Evolutionary conservation across 2,797 vertebrate species (phyloP), one percentile per base, ranked within the genome.

Genomic region (Mormyrops attenuatus): DNA sequence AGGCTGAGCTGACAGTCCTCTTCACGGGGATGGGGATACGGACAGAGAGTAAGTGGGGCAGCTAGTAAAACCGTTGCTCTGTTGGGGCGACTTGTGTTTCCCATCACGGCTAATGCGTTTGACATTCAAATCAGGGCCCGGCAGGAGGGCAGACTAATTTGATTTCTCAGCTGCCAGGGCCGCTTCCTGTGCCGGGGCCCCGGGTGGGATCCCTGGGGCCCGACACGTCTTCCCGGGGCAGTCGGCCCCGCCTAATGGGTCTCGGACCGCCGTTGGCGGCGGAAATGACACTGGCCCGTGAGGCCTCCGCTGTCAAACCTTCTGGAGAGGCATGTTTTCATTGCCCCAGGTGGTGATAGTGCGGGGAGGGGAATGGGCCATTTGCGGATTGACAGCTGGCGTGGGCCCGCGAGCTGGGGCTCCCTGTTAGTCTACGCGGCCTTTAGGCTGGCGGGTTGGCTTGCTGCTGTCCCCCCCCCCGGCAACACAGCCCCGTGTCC

Each of bases 141-240:
- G 89, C 60, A 30, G 89, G 57, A 92, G 94, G 92, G 92, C 89
- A 95, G 94, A 94, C 93, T 92, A 93, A 96, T 95, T 94, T 93
- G 92, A 95, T 95, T 95, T 94, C 88, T 91, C 93, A 95, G 94
- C 93, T 95, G 93, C 93, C 91, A 89, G 87, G 94, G 94, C 94
- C 91, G 94, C 93, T 96, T 96, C 94, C 96, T 95, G 93, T 92
- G 93, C 90, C 94, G 91, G 93, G 94, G 93, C 88, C 91, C 91
- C 91, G 92, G 92, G 90, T 87, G 17, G 90, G 91, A 92, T 90
- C 91, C 94, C 92, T 89, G 92, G 91, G 93, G 95, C 93, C 92
- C 92, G 94, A 94, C 91, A 94, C 90, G 90, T 89, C 93, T 92
- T 89, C 90, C 88, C 90, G 90, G 93, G 91, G 91, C 86, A 93